Conservation (phyloP, 2,888 invertebrate genomes). For the Caenorhabditis drosophilae region DNA sequence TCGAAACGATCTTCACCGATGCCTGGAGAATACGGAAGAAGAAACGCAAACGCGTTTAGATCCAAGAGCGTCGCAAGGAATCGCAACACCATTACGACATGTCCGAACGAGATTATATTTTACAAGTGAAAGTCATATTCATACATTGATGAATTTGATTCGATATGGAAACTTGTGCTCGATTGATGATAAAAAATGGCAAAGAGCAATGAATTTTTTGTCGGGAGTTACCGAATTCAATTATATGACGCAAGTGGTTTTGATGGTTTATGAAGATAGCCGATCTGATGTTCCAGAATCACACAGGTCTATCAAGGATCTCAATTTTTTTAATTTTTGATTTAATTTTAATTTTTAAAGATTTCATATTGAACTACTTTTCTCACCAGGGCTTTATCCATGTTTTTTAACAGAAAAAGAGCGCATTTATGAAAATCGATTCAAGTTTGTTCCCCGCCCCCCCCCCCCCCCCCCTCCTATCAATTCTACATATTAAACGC, state of each 20-base stretch:
- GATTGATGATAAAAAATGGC: constrained; percentile 93
- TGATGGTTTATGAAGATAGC: constrained; percentile 99
- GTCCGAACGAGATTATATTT: constrained; percentile 98
- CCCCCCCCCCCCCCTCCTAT: no score
- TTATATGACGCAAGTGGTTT: constrained; percentile 98
- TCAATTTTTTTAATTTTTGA: no score
- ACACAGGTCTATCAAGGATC: no score
- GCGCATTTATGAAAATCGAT: constrained; percentile 75
- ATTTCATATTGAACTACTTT: constrained; percentile 97
- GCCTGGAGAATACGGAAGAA: constrained; percentile 81
- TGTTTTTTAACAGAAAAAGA: constrained; percentile 69
- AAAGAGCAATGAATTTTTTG: constrained; percentile 96
- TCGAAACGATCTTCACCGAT: constrained; percentile 72
- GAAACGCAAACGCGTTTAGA: constrained; percentile 94
- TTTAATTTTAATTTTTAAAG: no score
- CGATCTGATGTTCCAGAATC: constrained; percentile 77
- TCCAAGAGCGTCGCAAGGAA: constrained; percentile 82
- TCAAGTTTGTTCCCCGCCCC: constrained; percentile 80
- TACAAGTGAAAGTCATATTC: constrained; percentile 98
- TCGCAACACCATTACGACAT: constrained; percentile 95
- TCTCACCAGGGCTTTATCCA: constrained; percentile 83
- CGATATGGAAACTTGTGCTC: constrained; percentile 72
- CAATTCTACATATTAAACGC: no score
- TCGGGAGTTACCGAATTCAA: constrained; percentile 96
- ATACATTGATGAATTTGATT: constrained; percentile 92